phyloP scores from a whole-genome alignment of 2,888 invertebrate species.

The Andrena fulva region DNA sequence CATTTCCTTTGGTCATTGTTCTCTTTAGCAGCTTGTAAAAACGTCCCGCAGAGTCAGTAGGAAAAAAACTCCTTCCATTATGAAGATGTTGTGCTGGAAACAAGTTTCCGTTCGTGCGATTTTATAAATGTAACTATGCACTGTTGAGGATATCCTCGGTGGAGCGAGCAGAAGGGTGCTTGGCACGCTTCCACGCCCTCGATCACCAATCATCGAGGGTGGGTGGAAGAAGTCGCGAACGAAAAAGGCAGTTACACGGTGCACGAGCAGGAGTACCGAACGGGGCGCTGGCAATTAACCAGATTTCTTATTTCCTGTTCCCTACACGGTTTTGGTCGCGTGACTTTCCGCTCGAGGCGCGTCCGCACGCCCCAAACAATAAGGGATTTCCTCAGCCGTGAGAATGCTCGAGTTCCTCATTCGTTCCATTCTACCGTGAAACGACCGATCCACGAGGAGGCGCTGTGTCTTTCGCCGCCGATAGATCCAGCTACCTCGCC shows the following conservation, averaged over 20 bases:
- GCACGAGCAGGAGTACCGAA: slow-evolving; percentile 54
- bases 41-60: no score
- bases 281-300: slow-evolving; percentile 61
- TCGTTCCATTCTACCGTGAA: slow-evolving; percentile 57
- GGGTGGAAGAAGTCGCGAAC: neutral
- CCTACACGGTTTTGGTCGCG: slow-evolving; percentile 60
- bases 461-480: slow-evolving; percentile 20
- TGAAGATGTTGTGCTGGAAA: neutral
- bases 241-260: slow-evolving; percentile 44
- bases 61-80: neutral
- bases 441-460: slow-evolving; percentile 13
- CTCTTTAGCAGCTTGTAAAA: neutral
- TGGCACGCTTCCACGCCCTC: slow-evolving; percentile 19
- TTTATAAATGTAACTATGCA: neutral
- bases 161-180: neutral
- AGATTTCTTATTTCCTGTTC: slow-evolving; percentile 72
- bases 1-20: neutral
- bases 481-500: neutral
- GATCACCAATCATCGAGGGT: slow-evolving; percentile 9
- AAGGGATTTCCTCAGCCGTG: slow-evolving; percentile 69
- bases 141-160: neutral
- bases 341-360: slow-evolving; percentile 72
- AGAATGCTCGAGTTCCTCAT: slow-evolving; percentile 60
- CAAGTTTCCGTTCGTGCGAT: neutral
- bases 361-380: slow-evolving; percentile 62